Conservation (phyloP, 2,797 vertebrate genomes). For the Fistularia tabacaria region DNA sequence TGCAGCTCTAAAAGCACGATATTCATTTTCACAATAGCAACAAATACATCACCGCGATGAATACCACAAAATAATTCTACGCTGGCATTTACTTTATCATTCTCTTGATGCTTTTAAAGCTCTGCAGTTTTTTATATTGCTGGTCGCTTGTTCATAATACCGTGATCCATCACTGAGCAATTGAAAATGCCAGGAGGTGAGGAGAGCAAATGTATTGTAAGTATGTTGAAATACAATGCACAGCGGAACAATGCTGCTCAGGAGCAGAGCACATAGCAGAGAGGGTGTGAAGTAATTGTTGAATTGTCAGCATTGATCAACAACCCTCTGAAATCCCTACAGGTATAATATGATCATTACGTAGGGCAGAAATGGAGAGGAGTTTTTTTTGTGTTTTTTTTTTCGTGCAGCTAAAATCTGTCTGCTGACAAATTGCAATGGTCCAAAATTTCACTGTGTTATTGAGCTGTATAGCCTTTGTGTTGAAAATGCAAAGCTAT, state of each 20-base stretch:
- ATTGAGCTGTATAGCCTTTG: too few species aligned
- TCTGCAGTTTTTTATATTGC: constrained; percentile 2
- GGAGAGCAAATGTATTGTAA: neutral
- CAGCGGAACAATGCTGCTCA: neutral
- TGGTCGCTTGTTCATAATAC: constrained; percentile 2
- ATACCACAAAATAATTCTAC: neutral
- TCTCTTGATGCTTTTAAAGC: constrained; percentile 6
- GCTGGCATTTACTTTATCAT: constrained; percentile 5
- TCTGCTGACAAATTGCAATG: too few species aligned
- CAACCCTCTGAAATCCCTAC: neutral
- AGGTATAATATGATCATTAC: constrained; percentile 4
- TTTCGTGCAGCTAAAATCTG: too few species aligned
- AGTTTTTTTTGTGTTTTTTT: too few species aligned
- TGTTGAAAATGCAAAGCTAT: too few species aligned
- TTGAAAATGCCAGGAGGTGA: constrained; percentile 14
- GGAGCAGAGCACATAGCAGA: constrained; percentile 1
- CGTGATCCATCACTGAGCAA: constrained; percentile 6
- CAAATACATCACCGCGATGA: neutral
- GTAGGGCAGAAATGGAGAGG: neutral
- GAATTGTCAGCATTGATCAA: too few species aligned
- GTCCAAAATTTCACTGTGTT: too few species aligned
- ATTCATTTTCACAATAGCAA: too few species aligned
- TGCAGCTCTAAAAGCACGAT: too few species aligned
- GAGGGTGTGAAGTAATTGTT: constrained; percentile 1
- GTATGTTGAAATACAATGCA: constrained; percentile 2